Percentiles rank a stretch among this genome's conserved stretches.
phyloP scores from a whole-genome alignment of 2,113 vertebrate genomes.

The Oncorhynchus keta region DNA sequence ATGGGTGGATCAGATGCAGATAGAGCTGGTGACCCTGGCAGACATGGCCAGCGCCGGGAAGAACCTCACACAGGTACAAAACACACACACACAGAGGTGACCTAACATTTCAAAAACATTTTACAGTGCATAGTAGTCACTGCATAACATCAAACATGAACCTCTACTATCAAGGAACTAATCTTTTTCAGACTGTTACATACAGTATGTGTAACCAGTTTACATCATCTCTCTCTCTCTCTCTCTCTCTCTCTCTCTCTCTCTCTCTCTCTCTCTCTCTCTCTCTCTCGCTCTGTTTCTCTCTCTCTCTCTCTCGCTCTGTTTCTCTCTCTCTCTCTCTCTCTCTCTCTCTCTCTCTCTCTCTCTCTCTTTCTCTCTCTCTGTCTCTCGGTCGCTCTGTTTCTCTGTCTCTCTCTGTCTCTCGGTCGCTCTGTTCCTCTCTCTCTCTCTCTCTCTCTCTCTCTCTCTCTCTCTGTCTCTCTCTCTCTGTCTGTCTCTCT shows the following conservation, averaged over 20 bases:
- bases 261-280: not conserved
- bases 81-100: not conserved
- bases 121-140: no score
- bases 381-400: no score
- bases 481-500: not conserved
- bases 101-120: no score
- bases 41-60: conserved; percentile 87
- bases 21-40: conserved; percentile 88
- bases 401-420: no score
- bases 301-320: conserved; percentile 23
- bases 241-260: not conserved
- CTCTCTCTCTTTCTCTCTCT: no score
- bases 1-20: conserved; percentile 97
- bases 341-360: no score
- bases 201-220: not conserved
- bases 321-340: not conserved
- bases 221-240: not conserved
- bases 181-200: no score
- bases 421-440: no score
- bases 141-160: no score
- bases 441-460: not conserved
- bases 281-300: no score
- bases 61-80: conserved; percentile 78
- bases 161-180: no score
- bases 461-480: not conserved